phyloP scores from a whole-genome alignment of 2,888 invertebrate genomes.

The Erebia palarica region DNA sequence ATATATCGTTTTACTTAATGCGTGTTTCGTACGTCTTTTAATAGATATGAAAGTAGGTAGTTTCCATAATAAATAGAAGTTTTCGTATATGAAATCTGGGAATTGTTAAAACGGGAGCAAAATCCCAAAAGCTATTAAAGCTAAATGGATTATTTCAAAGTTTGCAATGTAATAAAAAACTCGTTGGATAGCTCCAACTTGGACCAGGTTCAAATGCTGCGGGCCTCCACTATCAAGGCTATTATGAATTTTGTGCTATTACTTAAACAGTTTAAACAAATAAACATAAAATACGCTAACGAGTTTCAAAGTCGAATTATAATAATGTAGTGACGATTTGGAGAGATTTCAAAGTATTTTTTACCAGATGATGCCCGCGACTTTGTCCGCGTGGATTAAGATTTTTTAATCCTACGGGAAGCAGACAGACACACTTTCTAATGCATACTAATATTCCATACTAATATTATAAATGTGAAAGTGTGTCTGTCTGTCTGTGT shows the following conservation, averaged over 20 bases:
- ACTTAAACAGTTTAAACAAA: constrained; percentile 25
- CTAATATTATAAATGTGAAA: too few species aligned
- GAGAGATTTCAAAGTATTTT: too few species aligned
- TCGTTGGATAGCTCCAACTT: constrained; percentile 29
- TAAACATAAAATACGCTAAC: constrained; percentile 26
- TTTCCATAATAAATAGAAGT: background rate
- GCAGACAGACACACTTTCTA: too few species aligned
- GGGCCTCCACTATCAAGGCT: constrained; percentile 23
- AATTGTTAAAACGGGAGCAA: constrained; percentile 20
- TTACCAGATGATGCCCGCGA: too few species aligned
- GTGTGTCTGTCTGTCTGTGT: too few species aligned
- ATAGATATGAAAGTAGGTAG: too few species aligned
- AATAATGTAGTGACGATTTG: too few species aligned
- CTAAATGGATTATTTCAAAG: constrained; percentile 27
- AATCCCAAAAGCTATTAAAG: constrained; percentile 23
- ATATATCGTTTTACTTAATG: too few species aligned
- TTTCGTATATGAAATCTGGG: background rate
- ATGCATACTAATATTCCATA: too few species aligned
- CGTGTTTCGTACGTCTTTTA: too few species aligned
- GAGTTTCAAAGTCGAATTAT: background rate
- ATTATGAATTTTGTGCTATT: constrained; percentile 7
- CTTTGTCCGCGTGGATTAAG: too few species aligned
- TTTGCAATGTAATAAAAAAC: constrained; percentile 30
- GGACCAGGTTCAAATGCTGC: constrained; percentile 30
- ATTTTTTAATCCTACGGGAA: too few species aligned